These are phyloP conservation scores for Amblyjoppa fuscipennis DNA, from an alignment of 2,888 invertebrate genomes.

Conservation along the genomic window DNA sequence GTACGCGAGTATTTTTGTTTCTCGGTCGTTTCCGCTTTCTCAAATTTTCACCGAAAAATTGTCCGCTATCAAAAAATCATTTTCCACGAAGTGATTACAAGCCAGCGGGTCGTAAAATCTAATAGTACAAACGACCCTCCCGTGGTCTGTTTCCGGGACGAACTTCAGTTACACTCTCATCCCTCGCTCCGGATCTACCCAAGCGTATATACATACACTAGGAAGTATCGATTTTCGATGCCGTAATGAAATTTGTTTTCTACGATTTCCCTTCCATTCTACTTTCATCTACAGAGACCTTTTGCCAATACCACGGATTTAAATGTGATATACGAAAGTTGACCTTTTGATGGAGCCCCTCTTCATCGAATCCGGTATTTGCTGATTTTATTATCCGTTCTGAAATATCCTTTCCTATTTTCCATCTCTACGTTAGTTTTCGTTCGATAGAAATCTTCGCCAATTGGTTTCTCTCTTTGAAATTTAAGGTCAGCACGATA, in stretches of 20 bases:
- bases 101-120: not conserved
- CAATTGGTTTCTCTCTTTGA: not conserved
- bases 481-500: slow-evolving; percentile 15
- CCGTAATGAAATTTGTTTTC: slow-evolving; percentile 16
- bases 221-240: not conserved
- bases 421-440: not conserved
- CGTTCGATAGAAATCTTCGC: not conserved
- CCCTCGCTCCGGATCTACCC: not conserved
- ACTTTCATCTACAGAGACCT: not conserved
- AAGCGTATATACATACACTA: not conserved
- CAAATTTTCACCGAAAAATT: not conserved
- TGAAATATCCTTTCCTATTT: not conserved
- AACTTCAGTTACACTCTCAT: not conserved
- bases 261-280: not conserved
- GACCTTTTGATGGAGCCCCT: not conserved
- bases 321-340: slow-evolving; percentile 3
- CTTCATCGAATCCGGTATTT: not conserved
- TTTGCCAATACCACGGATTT: not conserved
- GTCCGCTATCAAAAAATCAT: not conserved
- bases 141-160: not conserved
- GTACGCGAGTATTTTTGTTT: not conserved
- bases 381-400: slow-evolving; percentile 3
- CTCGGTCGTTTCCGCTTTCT: no score
- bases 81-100: not conserved
- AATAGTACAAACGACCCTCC: not conserved